Evolutionary conservation across 2,797 vertebrate species (phyloP).

Genomic region (Alfaro cultratus): DNA sequence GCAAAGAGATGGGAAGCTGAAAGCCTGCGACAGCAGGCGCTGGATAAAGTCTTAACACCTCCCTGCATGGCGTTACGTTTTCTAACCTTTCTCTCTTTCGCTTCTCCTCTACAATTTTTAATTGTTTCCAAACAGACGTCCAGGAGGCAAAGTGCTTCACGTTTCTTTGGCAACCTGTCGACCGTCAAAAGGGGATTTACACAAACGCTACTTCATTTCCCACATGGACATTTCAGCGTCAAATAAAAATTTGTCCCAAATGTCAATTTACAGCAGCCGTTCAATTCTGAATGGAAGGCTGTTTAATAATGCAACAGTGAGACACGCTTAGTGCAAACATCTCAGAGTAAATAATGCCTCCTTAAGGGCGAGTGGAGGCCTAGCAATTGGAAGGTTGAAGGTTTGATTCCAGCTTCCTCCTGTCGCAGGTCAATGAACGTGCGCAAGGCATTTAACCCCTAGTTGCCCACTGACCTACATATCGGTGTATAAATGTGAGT

Average conservation of each 20-base stretch:
- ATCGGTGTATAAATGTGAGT: too few relatives aligned
- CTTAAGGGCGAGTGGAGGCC: too few relatives aligned
- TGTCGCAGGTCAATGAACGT: too few relatives aligned
- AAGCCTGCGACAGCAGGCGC: slow-evolving; percentile 49
- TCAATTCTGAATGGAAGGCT: neutral
- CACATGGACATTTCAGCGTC: neutral
- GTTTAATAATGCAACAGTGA: neutral
- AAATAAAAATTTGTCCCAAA: neutral
- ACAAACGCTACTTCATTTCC: neutral
- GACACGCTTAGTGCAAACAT: neutral
- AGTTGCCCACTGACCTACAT: too few relatives aligned
- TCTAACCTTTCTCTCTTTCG: slow-evolving; percentile 23
- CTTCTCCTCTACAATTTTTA: slow-evolving; percentile 38
- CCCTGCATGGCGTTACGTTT: slow-evolving; percentile 55
- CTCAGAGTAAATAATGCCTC: too few relatives aligned
- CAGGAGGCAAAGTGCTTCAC: slow-evolving; percentile 56
- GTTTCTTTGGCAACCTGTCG: slow-evolving; percentile 57
- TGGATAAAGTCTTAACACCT: slow-evolving; percentile 66
- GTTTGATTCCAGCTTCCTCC: too few relatives aligned
- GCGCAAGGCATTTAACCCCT: too few relatives aligned
- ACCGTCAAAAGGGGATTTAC: slow-evolving; percentile 33
- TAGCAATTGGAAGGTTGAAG: too few relatives aligned
- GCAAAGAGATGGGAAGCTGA: slow-evolving; percentile 40
- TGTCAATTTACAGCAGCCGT: neutral
- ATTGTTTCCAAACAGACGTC: slow-evolving; percentile 55